Evolutionary conservation across 2,888 invertebrate species (phyloP).

Genomic region (Ametastegia equiseti): DNA sequence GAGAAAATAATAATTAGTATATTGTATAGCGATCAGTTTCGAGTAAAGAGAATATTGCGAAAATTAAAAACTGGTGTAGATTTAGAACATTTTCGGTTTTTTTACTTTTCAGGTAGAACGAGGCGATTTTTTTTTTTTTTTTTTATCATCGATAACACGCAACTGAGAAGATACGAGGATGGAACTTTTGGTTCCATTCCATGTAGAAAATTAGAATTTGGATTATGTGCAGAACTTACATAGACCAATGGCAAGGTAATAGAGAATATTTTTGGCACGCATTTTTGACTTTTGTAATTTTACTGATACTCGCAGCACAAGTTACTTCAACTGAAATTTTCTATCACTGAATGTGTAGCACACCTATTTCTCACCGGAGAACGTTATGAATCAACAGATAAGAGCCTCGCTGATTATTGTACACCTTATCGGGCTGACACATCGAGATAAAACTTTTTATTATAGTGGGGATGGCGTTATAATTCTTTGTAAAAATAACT

Average conservation of each 20-base stretch:
- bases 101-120: no score
- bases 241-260: conserved; percentile 67
- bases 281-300: conserved; percentile 55
- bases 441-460: conserved; percentile 58
- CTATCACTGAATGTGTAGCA: conserved; percentile 29
- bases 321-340: conserved; percentile 12
- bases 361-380: conserved; percentile 34
- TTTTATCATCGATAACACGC: neutral
- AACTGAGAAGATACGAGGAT: neutral
- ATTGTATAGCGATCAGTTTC: neutral
- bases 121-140: no score
- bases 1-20: conserved; percentile 4
- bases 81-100: neutral
- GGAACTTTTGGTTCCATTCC: neutral
- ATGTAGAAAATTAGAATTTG: neutral
- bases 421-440: conserved; percentile 64
- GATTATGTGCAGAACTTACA: conserved; percentile 63
- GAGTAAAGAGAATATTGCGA: no score
- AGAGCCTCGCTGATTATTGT: conserved; percentile 63
- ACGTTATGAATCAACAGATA: conserved; percentile 70
- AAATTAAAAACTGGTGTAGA: no score
- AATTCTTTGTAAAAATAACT: conserved; percentile 13
- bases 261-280: conserved; percentile 63
- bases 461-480: conserved; percentile 2
- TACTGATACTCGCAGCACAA: neutral